These are phyloP conservation scores for Notothenia rossii DNA, from an alignment of 2,113 vertebrate genomes.

Conservation along the genomic window DNA sequence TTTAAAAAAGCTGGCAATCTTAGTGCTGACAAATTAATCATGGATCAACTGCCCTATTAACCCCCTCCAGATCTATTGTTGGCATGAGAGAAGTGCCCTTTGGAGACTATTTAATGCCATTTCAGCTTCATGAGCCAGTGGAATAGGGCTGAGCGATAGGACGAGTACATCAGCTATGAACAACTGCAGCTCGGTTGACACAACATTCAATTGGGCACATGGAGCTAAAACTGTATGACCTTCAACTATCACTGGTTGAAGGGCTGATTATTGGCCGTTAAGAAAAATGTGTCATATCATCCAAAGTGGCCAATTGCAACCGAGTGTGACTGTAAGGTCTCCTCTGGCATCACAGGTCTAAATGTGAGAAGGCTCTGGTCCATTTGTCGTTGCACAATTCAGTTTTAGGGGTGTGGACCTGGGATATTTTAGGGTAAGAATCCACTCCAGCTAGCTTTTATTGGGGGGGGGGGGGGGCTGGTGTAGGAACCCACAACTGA, in stretches of 20 bases:
- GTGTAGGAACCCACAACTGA: slow-evolving; percentile 1
- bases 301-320: slow-evolving; percentile 4
- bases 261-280: background rate
- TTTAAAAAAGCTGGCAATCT: slow-evolving; percentile 28
- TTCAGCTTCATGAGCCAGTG: slow-evolving; percentile 34
- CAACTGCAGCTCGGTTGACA: background rate
- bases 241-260: background rate
- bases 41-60: slow-evolving; percentile 46
- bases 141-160: slow-evolving; percentile 18
- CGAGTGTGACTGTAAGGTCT: slow-evolving; percentile 1
- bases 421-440: background rate
- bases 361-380: background rate
- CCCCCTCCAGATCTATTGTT: slow-evolving; percentile 53
- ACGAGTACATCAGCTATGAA: slow-evolving; percentile 11
- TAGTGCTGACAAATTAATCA: slow-evolving; percentile 47
- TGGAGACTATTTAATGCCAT: slow-evolving; percentile 48
- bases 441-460: slow-evolving; percentile 19
- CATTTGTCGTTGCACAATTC: slow-evolving; percentile 1
- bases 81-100: slow-evolving; percentile 40
- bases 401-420: slow-evolving; percentile 4
- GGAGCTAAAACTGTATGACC: background rate
- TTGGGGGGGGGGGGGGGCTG: background rate
- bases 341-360: background rate
- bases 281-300: slow-evolving; percentile 8
- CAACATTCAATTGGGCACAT: slow-evolving; percentile 8